These are phyloP conservation scores for Shinisaurus crocodilurus DNA, from an alignment of 2,113 vertebrate species.

Conservation along the genomic window DNA sequence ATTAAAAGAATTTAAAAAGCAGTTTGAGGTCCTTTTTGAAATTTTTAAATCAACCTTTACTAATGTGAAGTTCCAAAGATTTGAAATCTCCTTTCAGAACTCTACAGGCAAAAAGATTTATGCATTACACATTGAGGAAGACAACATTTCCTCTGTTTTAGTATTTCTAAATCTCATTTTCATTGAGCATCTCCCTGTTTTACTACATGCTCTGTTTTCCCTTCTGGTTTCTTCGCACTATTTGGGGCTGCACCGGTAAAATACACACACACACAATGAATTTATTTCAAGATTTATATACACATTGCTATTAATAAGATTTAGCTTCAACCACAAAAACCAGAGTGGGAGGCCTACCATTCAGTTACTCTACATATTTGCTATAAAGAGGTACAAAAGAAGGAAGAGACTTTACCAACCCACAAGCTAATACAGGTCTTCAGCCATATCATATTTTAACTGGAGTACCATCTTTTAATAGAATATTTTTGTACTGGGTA, in stretches of 20 bases:
- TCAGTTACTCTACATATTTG: fast-evolving
- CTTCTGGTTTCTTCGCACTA: neutral
- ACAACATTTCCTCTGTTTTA: neutral
- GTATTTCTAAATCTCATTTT: neutral
- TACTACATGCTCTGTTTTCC: neutral
- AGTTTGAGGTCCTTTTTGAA: neutral
- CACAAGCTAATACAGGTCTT: neutral
- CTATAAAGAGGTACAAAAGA: neutral
- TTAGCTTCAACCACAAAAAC: slow-evolving; percentile 32
- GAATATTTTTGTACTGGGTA: neutral
- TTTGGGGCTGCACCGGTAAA: neutral
- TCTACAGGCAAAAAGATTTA: neutral
- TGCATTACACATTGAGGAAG: neutral
- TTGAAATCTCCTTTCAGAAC: neutral
- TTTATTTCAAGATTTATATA: neutral
- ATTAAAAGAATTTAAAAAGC: neutral
- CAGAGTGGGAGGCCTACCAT: slow-evolving; percentile 10
- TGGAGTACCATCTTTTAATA: neutral
- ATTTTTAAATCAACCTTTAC: neutral
- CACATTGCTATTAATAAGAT: slow-evolving; percentile 29
- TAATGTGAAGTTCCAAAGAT: neutral
- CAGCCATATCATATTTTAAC: neutral
- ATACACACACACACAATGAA: too few relatives aligned
- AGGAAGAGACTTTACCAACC: neutral
- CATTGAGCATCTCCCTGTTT: neutral